Base-by-base conservation (phyloP, 2,888 invertebrate species). In the Anthophora plumipes region DNA sequence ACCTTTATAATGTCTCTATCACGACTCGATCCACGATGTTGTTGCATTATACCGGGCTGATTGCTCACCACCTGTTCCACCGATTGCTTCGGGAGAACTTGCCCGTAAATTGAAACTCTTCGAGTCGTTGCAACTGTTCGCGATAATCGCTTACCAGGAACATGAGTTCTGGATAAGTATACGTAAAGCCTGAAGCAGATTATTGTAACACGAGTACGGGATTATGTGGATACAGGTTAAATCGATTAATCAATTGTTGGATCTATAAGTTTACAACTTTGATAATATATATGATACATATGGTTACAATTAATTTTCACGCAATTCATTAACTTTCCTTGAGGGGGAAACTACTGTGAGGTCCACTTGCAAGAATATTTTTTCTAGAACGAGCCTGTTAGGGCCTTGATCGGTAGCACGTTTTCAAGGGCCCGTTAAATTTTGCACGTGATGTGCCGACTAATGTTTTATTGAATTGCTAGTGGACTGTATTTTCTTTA, bases 51-150 rank as follows among this genome's bases (percentile, higher is more conserved):
- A 12, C 22, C 39, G n/a, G n/a, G 11, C 52, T 52, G 22, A 52
- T 54, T 52, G 52, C 66, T 39, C 11, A 17, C 39, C 17, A 67
- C 52, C 22, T 41, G 52, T 54, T 39, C 39, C 22, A 31, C 17
- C 66, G 66, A 67, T 25, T 54, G 52, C 52, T 22, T 39, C 39
- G 6, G 7, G 11, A 11, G 20, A 43, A 37, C 64, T 39, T n/a
- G 66, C 0, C 17, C n/a, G 66, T 39, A 67, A 67, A 52, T 67
- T 37, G 66, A 22, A 39, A 66, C 64, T 50, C 37, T 66, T 66
- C 22, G 37, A 11, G 37, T 64, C 50, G 20, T 52, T 64, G 48
- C 50, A 50, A 22, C 20, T 52, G 64, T 31, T 7, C 20, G 48
- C 48, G 31, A 20, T 52, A 52, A 52, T 66, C 50, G 17, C 20